Conservation (phyloP, 2,113 vertebrate genomes). For the Tenebrosternarchus preto region DNA sequence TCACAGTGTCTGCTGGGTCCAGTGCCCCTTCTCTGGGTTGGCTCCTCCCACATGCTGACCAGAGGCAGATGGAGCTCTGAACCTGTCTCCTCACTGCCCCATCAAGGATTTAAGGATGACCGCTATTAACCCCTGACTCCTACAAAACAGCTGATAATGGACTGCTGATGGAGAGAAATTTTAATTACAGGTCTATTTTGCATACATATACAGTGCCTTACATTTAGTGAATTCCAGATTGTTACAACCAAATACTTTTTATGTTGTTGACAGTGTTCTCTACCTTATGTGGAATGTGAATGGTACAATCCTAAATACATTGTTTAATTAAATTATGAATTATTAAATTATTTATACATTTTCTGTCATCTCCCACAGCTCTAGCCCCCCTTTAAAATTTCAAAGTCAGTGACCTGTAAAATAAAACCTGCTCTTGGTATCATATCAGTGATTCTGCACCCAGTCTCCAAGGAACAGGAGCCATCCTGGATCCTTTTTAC, state of each 20-base stretch:
- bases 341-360: not conserved
- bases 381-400: not conserved
- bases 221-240: not conserved
- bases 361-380: not conserved
- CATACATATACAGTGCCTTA: not conserved
- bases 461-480: too few relatives aligned
- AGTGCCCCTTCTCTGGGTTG: conserved; percentile 11
- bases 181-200: not conserved
- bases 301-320: too few relatives aligned
- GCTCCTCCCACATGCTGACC: not conserved
- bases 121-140: conserved; percentile 13
- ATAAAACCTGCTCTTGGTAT: not conserved
- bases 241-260: not conserved
- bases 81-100: not conserved
- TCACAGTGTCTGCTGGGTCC: conserved; percentile 25
- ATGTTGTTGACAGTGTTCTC: not conserved
- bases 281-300: too few relatives aligned
- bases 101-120: conserved; percentile 46
- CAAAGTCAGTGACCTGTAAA: too few relatives aligned
- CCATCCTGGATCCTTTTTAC: not conserved
- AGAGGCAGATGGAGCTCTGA: conserved; percentile 24
- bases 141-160: conserved; percentile 22
- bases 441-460: not conserved
- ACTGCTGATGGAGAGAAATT: not conserved
- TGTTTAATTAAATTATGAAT: too few relatives aligned